These are phyloP conservation scores for Rotaria magnacalcarata DNA, from an alignment of 2,888 invertebrate species.

Conservation along the genomic window DNA sequence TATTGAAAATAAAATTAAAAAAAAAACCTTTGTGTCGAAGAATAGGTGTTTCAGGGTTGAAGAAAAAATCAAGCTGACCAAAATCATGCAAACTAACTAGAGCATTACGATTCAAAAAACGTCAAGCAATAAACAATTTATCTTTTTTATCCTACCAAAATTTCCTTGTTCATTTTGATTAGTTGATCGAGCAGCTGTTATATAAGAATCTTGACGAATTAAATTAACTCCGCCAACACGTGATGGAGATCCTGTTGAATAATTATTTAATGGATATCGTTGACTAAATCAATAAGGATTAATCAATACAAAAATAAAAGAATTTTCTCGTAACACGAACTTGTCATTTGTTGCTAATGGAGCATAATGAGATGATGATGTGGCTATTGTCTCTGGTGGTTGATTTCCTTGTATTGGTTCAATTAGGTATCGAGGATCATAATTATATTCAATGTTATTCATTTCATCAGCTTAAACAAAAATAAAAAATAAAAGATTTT, in stretches of 20 bases:
- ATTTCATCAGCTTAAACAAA: not conserved
- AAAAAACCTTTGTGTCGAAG: not conserved
- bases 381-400: not conserved
- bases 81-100: not conserved
- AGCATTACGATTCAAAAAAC: not conserved
- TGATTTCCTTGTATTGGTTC: not conserved
- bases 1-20: not conserved
- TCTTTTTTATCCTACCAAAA: not conserved
- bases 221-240: not conserved
- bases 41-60: conserved; percentile 4
- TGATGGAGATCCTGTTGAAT: not conserved
- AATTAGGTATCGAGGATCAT: not conserved
- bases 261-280: not conserved
- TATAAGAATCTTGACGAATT: conserved; percentile 32
- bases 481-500: too few relatives aligned
- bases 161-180: not conserved
- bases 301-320: not conserved
- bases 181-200: conserved; percentile 18
- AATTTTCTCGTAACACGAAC: not conserved
- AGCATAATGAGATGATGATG: not conserved
- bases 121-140: not conserved
- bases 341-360: not conserved
- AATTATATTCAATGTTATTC: not conserved
- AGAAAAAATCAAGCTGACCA: not conserved
- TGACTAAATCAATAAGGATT: not conserved